Evolutionary conservation across 2,888 invertebrate species (phyloP).

Genomic region (Eledone cirrhosa): DNA sequence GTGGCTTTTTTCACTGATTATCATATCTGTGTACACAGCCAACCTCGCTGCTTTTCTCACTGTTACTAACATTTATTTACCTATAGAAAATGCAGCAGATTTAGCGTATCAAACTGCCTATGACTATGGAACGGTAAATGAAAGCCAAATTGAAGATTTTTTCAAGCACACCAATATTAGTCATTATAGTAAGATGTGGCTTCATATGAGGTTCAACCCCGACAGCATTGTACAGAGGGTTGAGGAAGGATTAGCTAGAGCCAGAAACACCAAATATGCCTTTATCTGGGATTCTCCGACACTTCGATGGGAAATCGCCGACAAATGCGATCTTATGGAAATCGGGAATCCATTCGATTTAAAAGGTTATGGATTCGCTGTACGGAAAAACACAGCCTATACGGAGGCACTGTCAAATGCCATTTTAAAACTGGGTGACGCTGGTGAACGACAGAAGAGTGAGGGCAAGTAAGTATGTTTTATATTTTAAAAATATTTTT

Average conservation of each 20-base stretch:
- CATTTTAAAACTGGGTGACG: conserved; percentile 54
- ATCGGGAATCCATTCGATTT: conserved; percentile 59
- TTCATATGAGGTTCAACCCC: conserved; percentile 52
- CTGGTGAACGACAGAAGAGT: conserved; percentile 51
- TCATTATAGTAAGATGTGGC: conserved; percentile 57
- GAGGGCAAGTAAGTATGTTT: conserved; percentile 56
- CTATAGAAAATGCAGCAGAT: conserved; percentile 53
- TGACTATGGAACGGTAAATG: conserved; percentile 60
- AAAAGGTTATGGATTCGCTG: conserved; percentile 60
- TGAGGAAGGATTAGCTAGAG: conserved; percentile 53
- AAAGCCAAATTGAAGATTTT: conserved; percentile 57
- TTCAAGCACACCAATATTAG: conserved; percentile 56
- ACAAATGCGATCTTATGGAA: conserved; percentile 57
- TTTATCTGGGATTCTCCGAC: conserved; percentile 63
- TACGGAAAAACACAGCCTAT: conserved; percentile 50
- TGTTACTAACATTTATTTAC: conserved; percentile 53
- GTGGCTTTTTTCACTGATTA: conserved; percentile 61
- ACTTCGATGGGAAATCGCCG: conserved; percentile 53
- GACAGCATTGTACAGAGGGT: conserved; percentile 50
- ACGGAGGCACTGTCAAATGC: conserved; percentile 54
- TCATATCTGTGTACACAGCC: conserved; percentile 60
- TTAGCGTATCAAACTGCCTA: conserved; percentile 46
- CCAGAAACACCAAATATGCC: conserved; percentile 54
- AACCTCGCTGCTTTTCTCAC: conserved; percentile 61
- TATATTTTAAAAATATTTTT: not conserved